Evolutionary conservation across 2,113 vertebrate species (phyloP), one percentile per base, ranked within the genome.

Genomic region (Phyllostomus hastatus): DNA sequence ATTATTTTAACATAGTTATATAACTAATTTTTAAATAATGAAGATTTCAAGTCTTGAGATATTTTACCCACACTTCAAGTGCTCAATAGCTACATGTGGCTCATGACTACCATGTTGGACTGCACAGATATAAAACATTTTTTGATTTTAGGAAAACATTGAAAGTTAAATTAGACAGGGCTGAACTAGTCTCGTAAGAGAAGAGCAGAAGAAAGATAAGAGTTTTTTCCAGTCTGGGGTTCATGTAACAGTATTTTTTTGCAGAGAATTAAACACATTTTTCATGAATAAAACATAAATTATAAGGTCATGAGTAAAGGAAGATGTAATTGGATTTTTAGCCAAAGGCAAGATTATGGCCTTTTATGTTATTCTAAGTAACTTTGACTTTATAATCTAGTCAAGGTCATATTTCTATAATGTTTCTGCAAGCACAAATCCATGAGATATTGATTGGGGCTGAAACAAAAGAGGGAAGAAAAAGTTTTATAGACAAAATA

Each of bases 271-370:
- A 75, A 96, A 91, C 57, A 86, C 24, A 97, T 33, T 97, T 96
- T 95, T 94, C 54, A 97, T 97, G 97, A 97, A 69, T 95, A 96
- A 97, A 94, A 86, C 24, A 89, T 96, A 91, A 94, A 95, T 91
- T 82, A 83, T 91, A 91, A 93, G 75, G 86, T 95, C 81, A 96
- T 83, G 28, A 89, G 43, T 83, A 97, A 90, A 96, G 20, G 83
- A 38, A 96, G 46, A 91, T 89, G 38, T 97, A 97, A 97, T 97
- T 97, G 93, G 33, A 97, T 95, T 97, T 97, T 97, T 94, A 97
- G 94, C 91, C 91, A 94, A 90, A 95, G 95, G 96, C 95, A 95
- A 97, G 54, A 95, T 94, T 93, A 93, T 83, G 54, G 59, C 57
- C 46, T 91, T 96, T 97, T 95, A 88, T 95, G 79, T 82, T 78